phyloP scores from a whole-genome alignment of 2,113 vertebrate genomes.

The Ploceus nigricollis region DNA sequence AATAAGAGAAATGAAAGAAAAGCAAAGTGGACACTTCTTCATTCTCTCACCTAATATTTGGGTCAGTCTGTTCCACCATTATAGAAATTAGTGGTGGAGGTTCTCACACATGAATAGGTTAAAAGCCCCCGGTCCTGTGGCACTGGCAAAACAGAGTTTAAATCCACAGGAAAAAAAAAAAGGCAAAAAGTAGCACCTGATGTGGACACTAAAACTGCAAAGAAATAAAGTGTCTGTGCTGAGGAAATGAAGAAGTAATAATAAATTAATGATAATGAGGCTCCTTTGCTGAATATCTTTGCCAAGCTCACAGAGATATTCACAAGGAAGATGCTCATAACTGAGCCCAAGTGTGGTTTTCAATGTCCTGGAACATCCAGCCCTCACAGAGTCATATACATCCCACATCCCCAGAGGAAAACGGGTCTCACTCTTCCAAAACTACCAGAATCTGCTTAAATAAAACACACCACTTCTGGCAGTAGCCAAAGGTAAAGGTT shows the following conservation, averaged over 20 bases:
- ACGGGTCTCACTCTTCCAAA: background rate
- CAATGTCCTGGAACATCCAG: background rate
- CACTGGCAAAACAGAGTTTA: background rate
- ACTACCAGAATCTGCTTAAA: background rate
- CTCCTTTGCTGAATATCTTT: background rate
- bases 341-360: background rate
- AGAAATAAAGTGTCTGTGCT: background rate
- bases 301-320: background rate
- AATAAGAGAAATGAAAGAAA: background rate
- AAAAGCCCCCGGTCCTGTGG: background rate
- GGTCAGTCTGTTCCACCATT: background rate
- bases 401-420: background rate
- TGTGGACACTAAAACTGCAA: background rate
- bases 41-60: background rate
- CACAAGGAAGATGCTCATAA: background rate
- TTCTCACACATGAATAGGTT: background rate
- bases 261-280: background rate
- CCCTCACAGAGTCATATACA: background rate
- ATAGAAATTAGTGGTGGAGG: background rate
- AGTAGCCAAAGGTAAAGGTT: conserved; percentile 32
- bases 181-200: background rate
- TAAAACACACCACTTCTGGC: background rate
- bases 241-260: background rate
- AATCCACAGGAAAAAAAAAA: background rate
- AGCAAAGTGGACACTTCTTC: background rate